phyloP scores from a whole-genome alignment of 2,113 vertebrate genomes.

The Pterophyllum scalare region DNA sequence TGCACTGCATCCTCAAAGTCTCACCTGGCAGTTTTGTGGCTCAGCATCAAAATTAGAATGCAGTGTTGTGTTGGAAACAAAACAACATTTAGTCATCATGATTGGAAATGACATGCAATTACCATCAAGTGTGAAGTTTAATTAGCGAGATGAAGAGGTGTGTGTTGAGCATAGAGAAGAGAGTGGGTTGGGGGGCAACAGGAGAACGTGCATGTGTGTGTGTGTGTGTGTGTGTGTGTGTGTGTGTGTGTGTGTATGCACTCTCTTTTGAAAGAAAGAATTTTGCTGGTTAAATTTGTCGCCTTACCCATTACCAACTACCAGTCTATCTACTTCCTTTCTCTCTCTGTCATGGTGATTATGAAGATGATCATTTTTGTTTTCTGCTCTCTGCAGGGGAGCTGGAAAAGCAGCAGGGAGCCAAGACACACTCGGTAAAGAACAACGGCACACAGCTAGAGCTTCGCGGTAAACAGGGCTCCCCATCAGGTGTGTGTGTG shows the following conservation, averaged over 20 bases:
- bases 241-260: not conserved
- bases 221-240: not conserved
- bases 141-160: slow-evolving; percentile 49
- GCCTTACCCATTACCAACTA: not conserved
- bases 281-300: slow-evolving; percentile 12
- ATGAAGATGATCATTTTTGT: slow-evolving; percentile 25
- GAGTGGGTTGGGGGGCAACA: not conserved
- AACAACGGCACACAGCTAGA: slow-evolving; percentile 89
- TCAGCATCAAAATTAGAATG: slow-evolving; percentile 30
- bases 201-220: not conserved
- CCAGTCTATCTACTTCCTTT: not conserved
- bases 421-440: slow-evolving; percentile 87
- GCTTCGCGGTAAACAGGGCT: slow-evolving; percentile 87
- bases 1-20: not conserved
- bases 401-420: slow-evolving; percentile 94
- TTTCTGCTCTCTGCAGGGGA: slow-evolving; percentile 85
- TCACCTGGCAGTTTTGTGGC: slow-evolving; percentile 5
- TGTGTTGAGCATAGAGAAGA: slow-evolving; percentile 20
- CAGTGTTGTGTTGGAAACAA: slow-evolving; percentile 32
- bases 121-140: slow-evolving; percentile 67
- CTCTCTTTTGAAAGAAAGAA: not conserved
- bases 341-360: slow-evolving; percentile 17
- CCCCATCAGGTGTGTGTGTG: slow-evolving; percentile 85
- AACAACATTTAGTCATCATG: slow-evolving; percentile 55
- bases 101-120: slow-evolving; percentile 72